A percentile compares a stretch with the other conserved stretches of the same genome.
These are phyloP conservation scores for Chrysemys picta DNA, from an alignment of 2,113 vertebrate genomes.

Conservation along the genomic window DNA sequence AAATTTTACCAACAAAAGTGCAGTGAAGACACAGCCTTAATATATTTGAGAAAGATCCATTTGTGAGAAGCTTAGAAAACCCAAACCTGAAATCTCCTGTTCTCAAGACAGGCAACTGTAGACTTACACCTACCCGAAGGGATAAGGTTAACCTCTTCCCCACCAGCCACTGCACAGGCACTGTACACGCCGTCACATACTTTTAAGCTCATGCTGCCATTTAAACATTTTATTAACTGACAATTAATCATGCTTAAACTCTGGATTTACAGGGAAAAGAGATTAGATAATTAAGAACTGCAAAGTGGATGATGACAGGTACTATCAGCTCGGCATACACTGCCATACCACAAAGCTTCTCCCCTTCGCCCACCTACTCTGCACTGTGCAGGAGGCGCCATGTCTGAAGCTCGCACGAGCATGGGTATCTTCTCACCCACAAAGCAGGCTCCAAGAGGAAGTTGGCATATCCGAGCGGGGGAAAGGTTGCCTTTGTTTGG, in stretches of 20 bases:
- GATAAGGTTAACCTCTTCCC: not conserved
- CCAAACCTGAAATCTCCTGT: not conserved
- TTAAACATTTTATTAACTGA: not conserved
- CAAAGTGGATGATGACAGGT: fast-evolving
- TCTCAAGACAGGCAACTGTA: not conserved
- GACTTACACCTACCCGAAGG: not conserved
- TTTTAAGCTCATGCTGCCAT: not conserved
- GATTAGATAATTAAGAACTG: not conserved
- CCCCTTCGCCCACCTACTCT: not conserved
- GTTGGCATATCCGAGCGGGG: not conserved
- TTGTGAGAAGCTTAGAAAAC: not conserved
- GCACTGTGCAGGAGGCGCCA: not conserved
- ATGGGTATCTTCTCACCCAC: not conserved
- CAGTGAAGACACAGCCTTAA: not conserved
- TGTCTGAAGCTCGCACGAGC: not conserved
- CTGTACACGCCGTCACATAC: too few species aligned
- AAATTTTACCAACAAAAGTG: too few species aligned
- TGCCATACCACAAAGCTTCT: fast-evolving
- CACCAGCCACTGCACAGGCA: not conserved
- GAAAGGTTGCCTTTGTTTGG: constrained; percentile 42
- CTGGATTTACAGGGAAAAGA: not conserved
- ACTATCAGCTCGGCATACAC: not conserved
- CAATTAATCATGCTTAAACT: not conserved
- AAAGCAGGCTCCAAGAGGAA: not conserved
- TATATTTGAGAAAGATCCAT: not conserved